Evolutionary conservation across 1,140 invertebrate species (phyloP), one percentile per base, ranked within the genome.

Genomic region (Formica selysi): DNA sequence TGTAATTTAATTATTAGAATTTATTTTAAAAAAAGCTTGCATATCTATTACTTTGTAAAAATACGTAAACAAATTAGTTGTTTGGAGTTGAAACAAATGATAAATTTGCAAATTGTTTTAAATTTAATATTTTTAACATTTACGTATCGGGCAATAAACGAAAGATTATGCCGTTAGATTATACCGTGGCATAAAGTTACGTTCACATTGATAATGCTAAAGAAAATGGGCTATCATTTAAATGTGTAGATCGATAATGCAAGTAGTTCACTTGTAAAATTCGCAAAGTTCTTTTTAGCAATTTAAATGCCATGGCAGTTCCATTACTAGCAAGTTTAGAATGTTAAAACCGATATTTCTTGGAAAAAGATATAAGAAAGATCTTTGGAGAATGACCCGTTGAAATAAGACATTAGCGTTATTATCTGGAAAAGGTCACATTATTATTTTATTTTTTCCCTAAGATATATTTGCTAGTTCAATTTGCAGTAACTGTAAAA

Each of bases 251-350:
- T 71, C 68, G 16, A 26, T 78, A 78, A 78, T 65, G 41, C 32
- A 64, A 44, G n/a, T 48, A 51, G 38, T 29, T 70, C 67, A 32
- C 26, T 44, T 19, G 59, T 64, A n/a, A 78, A 78, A 78, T 48
- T 78, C 19, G 6, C n/a, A 19, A 78, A 65, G 29, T 78, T 78
- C 16, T 59, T 13, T 4, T 26, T 48, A 19, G 29, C 16, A 16
- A 54, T 71, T 71, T 51, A 64, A 64, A 48, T 32, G 61, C 6
- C 61, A 32, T 29, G 19, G 29, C 61, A 44, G 22, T 38, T 76
- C 36, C 19, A 51, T 48, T 48, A 48, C 26, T 5, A 6, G 13
- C 3, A 8, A 32, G 3, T 51, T 70, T 80, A 29, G 70, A 80
- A 54, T 38, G 8, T 32, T 38, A 80, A 80, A 22, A 29, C 5